A percentile compares a stretch with the other conserved stretches of the same genome.
Evolutionary conservation across 2,113 vertebrate species (phyloP).

Genomic region (Pelecanoides urinatrix): DNA sequence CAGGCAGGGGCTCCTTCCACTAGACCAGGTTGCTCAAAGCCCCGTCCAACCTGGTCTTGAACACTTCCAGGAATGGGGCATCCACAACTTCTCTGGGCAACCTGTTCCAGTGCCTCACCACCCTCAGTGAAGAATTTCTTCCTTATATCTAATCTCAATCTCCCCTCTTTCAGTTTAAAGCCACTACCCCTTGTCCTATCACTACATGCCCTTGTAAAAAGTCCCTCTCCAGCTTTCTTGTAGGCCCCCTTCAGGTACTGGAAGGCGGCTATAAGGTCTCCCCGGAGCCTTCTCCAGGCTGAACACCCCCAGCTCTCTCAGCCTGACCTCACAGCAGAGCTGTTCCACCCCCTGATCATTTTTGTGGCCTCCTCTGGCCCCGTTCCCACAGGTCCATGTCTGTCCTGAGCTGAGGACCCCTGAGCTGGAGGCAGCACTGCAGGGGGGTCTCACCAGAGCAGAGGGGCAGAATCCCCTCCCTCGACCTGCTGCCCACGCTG

Average conservation of each 20-base stretch:
- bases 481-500: background rate
- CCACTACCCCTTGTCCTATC: fast-evolving
- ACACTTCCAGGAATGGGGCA: background rate
- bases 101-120: fast-evolving
- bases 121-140: fast-evolving
- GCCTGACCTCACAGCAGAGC: background rate
- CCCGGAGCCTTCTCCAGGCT: background rate
- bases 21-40: fast-evolving
- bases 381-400: fast-evolving
- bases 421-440: background rate
- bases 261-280: background rate
- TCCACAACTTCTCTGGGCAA: background rate
- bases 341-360: background rate
- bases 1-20: background rate
- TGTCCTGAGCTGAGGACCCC: background rate
- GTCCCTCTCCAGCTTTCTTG: background rate
- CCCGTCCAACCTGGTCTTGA: background rate
- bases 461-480: background rate
- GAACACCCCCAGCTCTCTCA: background rate
- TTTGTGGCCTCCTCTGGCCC: fast-evolving
- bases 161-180: background rate
- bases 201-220: fast-evolving
- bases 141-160: fast-evolving
- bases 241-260: fast-evolving
- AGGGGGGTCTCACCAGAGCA: background rate